Evolutionary conservation across 2,888 invertebrate genomes (phyloP), one percentile per base, ranked within the genome.

Genomic region (Cephonodes hylas): DNA sequence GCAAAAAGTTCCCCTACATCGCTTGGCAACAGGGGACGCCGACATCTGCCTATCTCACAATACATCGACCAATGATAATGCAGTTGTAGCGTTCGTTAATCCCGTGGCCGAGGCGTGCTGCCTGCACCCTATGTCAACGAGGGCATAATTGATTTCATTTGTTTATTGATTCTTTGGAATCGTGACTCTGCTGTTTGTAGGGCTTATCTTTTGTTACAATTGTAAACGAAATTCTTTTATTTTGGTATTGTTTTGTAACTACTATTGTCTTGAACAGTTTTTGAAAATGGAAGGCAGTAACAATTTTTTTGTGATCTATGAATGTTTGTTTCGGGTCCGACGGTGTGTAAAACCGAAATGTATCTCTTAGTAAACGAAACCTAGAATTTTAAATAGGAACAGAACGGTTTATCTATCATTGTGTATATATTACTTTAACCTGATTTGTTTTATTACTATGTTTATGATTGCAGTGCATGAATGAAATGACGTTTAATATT

Each of bases 51-150:
- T 22, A 58, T 38, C 42, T 42, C 58, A 38, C 42, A 58, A 23
- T 58, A 58, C 31, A 53, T 48, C 60, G 44, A 42, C 58, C 64
- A 53, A 68, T 63, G 63, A 64, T 67, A 53, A 67, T 63, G 42
- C 67, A 70, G 70, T 67, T 69, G 68, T 61, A n/a, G 34, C 27
- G 42, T 61, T 42, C 31, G 56, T 64, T 68, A 67, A 65, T 64
- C 56, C 53, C 64, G 66, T 66, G 60, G 46, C 58, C 27, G 2
- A 13, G 27, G 59, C 67, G 63, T 71, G 66, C 18, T 18, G 46
- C 10, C 38, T 13, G 38, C 38, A n/a, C n/a, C 13, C 38, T 25
- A 15, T 53, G 53, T 53, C 38, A 31, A 31, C 3, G n/a, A 31
- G 53, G 31, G 27, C 27, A 53, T 18, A 53, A 53, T 53, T 27